phyloP scores from a whole-genome alignment of 1,140 invertebrate genomes.

The Delia radicum region DNA sequence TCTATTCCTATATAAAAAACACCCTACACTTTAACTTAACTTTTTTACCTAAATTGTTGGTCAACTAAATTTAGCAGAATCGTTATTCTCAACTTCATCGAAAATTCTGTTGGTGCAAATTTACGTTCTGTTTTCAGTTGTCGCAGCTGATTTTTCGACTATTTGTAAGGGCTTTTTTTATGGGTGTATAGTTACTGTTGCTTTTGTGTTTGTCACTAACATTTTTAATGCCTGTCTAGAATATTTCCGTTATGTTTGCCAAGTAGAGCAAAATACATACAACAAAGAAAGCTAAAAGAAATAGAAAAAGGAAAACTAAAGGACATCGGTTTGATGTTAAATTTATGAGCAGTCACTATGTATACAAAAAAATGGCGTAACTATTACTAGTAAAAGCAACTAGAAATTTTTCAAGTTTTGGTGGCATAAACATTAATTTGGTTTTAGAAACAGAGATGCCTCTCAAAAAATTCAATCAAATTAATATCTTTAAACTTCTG shows the following conservation, averaged over 20 bases:
- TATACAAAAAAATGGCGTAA: neutral
- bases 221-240: constrained; percentile 20
- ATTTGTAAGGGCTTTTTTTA: no score
- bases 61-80: no score
- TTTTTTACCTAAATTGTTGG: no score
- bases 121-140: no score
- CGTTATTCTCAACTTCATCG: no score
- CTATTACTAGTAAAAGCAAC: neutral
- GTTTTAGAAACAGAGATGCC: neutral
- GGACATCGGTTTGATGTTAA: constrained; percentile 17
- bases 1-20: no score
- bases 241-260: constrained; percentile 22
- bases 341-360: constrained; percentile 10
- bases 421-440: neutral
- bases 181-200: no score
- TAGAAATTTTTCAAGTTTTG: neutral
- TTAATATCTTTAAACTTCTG: no score
- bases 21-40: no score
- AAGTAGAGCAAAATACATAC: constrained; percentile 3
- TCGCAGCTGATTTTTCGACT: no score
- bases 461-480: no score
- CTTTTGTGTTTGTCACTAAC: constrained; percentile 13
- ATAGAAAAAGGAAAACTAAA: neutral
- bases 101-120: no score
- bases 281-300: neutral